Conservation (phyloP, 2,113 vertebrate species). For the Pteropus alecto region DNA sequence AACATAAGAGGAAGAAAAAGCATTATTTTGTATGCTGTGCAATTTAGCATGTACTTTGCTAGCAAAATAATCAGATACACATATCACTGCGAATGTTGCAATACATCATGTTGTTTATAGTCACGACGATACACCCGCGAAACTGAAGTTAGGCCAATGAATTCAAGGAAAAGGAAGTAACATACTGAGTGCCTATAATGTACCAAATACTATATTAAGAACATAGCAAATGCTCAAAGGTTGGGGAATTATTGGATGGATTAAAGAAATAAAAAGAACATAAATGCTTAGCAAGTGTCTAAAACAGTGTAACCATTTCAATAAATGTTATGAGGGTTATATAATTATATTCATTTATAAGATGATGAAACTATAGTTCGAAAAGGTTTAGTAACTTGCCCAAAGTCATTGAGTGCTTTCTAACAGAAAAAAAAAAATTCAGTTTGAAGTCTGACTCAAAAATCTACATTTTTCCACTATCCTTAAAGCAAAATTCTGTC, state of each 20-base stretch:
- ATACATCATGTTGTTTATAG: background rate
- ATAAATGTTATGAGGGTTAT: background rate
- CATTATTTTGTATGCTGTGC: background rate
- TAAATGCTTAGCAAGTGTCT: background rate
- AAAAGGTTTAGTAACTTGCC: background rate
- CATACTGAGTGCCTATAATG: background rate
- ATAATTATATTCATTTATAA: background rate
- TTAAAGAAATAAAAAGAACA: background rate
- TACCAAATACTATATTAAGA: background rate
- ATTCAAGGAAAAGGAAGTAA: background rate
- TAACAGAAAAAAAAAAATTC: background rate
- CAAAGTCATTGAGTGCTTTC: constrained; percentile 1
- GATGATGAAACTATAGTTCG: background rate
- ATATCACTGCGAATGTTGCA: background rate
- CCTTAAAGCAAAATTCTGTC: constrained; percentile 18
- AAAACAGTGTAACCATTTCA: background rate
- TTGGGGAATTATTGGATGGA: background rate
- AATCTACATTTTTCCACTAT: constrained; percentile 18
- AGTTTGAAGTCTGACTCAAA: constrained; percentile 16
- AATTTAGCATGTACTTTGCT: background rate
- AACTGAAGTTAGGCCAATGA: background rate
- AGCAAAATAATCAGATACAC: constrained; percentile 15
- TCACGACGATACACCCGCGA: background rate
- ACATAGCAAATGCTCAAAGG: background rate
- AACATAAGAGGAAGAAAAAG: background rate